These are phyloP conservation scores for Prolemur simus DNA, from an alignment of 2,113 vertebrate genomes.

Conservation along the genomic window DNA sequence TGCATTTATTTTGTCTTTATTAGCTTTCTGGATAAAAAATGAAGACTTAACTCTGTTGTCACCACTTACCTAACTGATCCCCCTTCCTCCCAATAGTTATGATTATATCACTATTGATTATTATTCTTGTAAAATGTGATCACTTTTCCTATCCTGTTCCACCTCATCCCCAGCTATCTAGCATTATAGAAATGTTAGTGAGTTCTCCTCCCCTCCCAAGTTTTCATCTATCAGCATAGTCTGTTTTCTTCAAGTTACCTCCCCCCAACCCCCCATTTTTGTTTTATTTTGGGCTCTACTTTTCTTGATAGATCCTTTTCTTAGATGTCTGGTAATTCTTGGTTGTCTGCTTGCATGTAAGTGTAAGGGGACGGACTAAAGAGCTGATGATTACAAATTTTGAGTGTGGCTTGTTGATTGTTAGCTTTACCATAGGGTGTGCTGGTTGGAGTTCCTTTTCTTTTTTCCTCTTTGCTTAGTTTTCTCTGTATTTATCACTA, in stretches of 20 bases:
- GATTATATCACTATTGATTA: not conserved
- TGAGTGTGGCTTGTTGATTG: not conserved
- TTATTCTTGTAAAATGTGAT: not conserved
- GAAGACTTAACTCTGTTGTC: not conserved
- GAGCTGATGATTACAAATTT: not conserved
- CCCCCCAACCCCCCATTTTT: not conserved
- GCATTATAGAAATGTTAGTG: not conserved
- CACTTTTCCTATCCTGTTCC: not conserved
- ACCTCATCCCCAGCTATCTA: not conserved
- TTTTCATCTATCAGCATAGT: not conserved
- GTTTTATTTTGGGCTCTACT: not conserved
- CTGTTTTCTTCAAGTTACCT: not conserved
- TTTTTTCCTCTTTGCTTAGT: not conserved
- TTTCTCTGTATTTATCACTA: not conserved
- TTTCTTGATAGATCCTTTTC: not conserved
- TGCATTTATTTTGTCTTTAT: conserved; percentile 3
- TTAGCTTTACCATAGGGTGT: not conserved
- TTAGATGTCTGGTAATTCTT: not conserved
- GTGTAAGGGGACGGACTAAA: not conserved
- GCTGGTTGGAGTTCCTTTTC: not conserved
- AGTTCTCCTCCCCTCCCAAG: too few relatives aligned
- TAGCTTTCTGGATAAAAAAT: conserved; percentile 23
- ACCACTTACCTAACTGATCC: not conserved
- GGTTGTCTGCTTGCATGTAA: not conserved
- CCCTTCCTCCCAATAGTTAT: not conserved